These are phyloP conservation scores for Cataglyphis altisquamis DNA, from an alignment of 2,888 invertebrate genomes.

Conservation along the genomic window DNA sequence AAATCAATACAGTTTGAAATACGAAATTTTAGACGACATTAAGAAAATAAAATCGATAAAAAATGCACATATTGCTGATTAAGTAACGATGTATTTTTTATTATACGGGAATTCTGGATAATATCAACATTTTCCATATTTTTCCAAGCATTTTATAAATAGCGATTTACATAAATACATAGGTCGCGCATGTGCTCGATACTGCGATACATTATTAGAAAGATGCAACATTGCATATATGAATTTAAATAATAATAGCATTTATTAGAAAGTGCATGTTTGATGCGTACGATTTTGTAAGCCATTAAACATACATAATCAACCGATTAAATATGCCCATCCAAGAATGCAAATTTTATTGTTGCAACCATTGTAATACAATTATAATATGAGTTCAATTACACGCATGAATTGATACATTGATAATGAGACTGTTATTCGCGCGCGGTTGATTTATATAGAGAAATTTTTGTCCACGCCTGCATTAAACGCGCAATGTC, in stretches of 20 bases:
- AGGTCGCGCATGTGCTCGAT: not conserved
- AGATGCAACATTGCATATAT: not conserved
- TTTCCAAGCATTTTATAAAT: constrained; percentile 30
- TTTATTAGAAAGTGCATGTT: constrained; percentile 3
- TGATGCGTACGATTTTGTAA: constrained; percentile 19
- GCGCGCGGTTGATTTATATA: not conserved
- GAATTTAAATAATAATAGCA: constrained; percentile 22
- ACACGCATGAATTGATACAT: constrained; percentile 27
- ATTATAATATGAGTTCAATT: constrained; percentile 22
- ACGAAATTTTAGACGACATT: not conserved
- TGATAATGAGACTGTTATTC: constrained; percentile 9
- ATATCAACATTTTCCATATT: not conserved
- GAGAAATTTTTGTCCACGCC: constrained; percentile 13
- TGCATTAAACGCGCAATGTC: constrained; percentile 3
- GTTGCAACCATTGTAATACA: constrained; percentile 9
- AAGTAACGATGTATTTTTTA: not conserved
- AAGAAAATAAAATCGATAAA: not conserved
- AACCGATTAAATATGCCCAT: constrained; percentile 30
- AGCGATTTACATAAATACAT: not conserved
- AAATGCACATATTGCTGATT: not conserved
- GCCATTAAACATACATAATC: constrained; percentile 31
- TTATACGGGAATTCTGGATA: not conserved
- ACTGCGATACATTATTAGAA: not conserved
- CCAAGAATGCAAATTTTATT: constrained; percentile 36
- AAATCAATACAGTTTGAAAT: not conserved